These are phyloP conservation scores for Ophiothrix spiculata DNA, from an alignment of 35 echinoderm and acorn worm genomes.

Conservation along the genomic window DNA sequence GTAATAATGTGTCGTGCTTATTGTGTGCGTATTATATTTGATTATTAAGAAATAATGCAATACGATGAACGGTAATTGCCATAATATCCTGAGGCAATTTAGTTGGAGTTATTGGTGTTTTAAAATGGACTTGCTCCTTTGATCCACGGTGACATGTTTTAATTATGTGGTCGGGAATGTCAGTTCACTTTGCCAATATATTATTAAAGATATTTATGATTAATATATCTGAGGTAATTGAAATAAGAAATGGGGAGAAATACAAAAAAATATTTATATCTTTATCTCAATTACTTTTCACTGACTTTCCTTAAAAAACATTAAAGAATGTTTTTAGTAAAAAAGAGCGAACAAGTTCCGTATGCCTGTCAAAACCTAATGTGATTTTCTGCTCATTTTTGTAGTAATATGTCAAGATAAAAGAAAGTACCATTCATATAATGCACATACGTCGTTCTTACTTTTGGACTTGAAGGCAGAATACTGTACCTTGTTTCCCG, in stretches of 20 bases:
- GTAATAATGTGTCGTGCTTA: slow-evolving; percentile 10
- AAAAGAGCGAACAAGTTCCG: too few species aligned
- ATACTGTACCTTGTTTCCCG: too few species aligned
- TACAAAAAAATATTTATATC: too few species aligned
- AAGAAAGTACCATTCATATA: too few species aligned
- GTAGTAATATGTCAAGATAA: too few species aligned
- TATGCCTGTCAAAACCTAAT: too few species aligned
- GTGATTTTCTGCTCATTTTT: too few species aligned
- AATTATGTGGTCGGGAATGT: slow-evolving; percentile 1
- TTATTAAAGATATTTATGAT: not conserved
- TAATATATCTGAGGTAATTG: not conserved
- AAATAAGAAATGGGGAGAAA: not conserved
- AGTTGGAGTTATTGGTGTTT: slow-evolving; percentile 4
- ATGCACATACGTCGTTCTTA: too few species aligned
- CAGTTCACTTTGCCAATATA: slow-evolving; percentile 6
- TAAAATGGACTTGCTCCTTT: not conserved
- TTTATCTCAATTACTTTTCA: too few species aligned
- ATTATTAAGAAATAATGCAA: slow-evolving; percentile 11
- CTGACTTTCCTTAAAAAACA: too few species aligned
- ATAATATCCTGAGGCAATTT: slow-evolving; percentile 7
- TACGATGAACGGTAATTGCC: not conserved
- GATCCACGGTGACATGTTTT: not conserved
- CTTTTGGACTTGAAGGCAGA: too few species aligned
- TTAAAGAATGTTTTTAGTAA: too few species aligned
- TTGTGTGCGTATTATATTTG: slow-evolving; percentile 9